Conservation (phyloP, 2,888 invertebrate genomes). For the Lissocephala sabroskyi region DNA sequence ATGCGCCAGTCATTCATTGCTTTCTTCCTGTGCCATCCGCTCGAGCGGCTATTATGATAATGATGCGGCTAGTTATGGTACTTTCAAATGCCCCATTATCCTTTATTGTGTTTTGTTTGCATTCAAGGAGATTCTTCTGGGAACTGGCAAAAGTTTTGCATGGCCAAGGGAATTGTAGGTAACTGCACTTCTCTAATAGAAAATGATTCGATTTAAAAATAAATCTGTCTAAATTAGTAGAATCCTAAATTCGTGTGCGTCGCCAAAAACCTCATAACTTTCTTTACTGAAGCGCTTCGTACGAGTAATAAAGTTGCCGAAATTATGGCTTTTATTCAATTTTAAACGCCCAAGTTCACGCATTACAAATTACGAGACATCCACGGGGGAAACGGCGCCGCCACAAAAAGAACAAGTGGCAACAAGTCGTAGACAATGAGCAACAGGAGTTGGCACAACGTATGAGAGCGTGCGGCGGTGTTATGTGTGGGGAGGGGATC, state of each 20-base stretch:
- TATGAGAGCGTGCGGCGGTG: background rate
- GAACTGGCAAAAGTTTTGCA: too few species aligned
- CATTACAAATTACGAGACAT: slow-evolving; percentile 30
- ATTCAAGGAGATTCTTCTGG: slow-evolving; percentile 15
- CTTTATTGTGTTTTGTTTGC: slow-evolving; percentile 21
- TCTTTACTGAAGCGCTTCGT: too few species aligned
- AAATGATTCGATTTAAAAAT: too few species aligned
- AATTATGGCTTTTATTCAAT: slow-evolving; percentile 35
- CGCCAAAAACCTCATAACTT: too few species aligned
- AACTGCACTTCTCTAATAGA: too few species aligned
- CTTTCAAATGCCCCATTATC: slow-evolving; percentile 12
- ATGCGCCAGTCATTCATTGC: too few species aligned
- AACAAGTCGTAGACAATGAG: slow-evolving; percentile 23
- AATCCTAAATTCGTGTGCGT: too few species aligned
- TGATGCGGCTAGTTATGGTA: slow-evolving; percentile 50
- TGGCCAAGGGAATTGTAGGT: too few species aligned
- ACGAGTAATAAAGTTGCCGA: too few species aligned
- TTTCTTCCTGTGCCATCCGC: too few species aligned
- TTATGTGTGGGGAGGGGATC: background rate
- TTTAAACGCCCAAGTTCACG: slow-evolving; percentile 32
- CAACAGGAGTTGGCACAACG: slow-evolving; percentile 17
- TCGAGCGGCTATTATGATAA: slow-evolving; percentile 49
- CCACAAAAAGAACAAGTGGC: slow-evolving; percentile 12
- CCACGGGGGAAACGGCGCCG: slow-evolving; percentile 2
- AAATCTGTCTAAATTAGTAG: too few species aligned